Base-by-base conservation (phyloP, 2,113 vertebrate species). In the Ciconia maguari region DNA sequence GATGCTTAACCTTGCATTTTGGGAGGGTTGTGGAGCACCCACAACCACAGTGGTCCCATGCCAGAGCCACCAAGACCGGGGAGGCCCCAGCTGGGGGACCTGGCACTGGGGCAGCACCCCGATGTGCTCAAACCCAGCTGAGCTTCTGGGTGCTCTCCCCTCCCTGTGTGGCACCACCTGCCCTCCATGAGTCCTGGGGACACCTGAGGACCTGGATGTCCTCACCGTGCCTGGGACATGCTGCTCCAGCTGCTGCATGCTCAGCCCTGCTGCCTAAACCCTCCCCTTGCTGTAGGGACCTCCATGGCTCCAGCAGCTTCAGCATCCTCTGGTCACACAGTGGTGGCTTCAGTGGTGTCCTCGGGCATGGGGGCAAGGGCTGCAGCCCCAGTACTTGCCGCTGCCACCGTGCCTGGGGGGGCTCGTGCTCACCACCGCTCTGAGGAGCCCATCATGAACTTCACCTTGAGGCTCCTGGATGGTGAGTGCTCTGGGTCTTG, bases 381-480 rank as follows among this genome's bases (percentile, higher is more conserved):
- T 58, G 26, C 16, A 26, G 18, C 20, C 48, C 18, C 55, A 11
- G 69, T 4, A 14, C 26, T 30, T 41, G 8, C 77, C 18, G 30
- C 60, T 44, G 27, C 51, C 51, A 16, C 13, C 0, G 0, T 7
- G 11, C 18, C 72, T 34, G 41, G 26, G 26, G 32, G 14, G 11
- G 4, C 3, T 62, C 4, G 0, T 20, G 14, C 29, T 58, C 87
- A 6, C 0, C 5, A 27, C 41, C 1, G 0, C 21, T 25, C 57
- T 1, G 36, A 64, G 26, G 69, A 75, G 13, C 41, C 78, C 15
- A 24, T 38, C 21, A 1, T 95, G 69, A 96, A 78, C 64, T 96
- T 97, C 76, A 85, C 87, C 64, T 57, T 97, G 65, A 93, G 87
- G 51, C 51, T 97, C 8, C 61, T 95, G 77, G 51, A 87, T 10